These are phyloP conservation scores for Magallana angulata DNA, from an alignment of 1,140 invertebrate species.

Conservation along the genomic window DNA sequence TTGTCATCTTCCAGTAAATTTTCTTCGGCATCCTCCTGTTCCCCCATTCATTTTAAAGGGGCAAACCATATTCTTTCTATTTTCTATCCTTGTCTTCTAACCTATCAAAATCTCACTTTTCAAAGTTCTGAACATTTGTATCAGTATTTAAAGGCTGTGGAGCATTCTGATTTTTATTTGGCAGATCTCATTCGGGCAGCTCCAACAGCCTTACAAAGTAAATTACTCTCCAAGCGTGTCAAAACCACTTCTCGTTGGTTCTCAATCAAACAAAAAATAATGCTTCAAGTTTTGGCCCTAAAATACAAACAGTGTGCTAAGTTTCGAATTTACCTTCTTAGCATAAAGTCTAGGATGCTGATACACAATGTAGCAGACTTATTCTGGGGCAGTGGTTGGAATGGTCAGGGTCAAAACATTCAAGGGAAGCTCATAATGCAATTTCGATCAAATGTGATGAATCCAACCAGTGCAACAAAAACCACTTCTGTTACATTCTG, in stretches of 20 bases:
- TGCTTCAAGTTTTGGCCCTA: slow-evolving; percentile 1
- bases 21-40: neutral
- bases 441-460: too few relatives aligned
- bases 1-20: neutral
- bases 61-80: neutral
- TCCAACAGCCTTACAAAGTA: neutral
- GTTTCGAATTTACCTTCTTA: slow-evolving; percentile 13
- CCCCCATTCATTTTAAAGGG: neutral
- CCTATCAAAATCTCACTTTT: neutral
- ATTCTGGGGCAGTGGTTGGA: slow-evolving; percentile 9
- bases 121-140: slow-evolving; percentile 40
- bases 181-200: slow-evolving; percentile 5
- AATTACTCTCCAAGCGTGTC: neutral
- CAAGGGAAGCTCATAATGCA: too few relatives aligned
- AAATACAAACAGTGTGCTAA: slow-evolving; percentile 3
- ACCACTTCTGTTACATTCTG: too few relatives aligned
- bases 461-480: too few relatives aligned
- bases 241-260: slow-evolving; percentile 20
- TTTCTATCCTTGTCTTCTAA: neutral
- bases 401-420: too few relatives aligned
- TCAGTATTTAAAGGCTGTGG: slow-evolving; percentile 39
- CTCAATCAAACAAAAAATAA: slow-evolving; percentile 25
- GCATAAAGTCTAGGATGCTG: slow-evolving; percentile 8
- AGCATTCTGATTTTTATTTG: slow-evolving; percentile 15
- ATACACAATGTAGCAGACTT: slow-evolving; percentile 22